These are phyloP conservation scores for Pangasius krempfi DNA, from an alignment of 2,797 vertebrate genomes.

Conservation along the genomic window DNA sequence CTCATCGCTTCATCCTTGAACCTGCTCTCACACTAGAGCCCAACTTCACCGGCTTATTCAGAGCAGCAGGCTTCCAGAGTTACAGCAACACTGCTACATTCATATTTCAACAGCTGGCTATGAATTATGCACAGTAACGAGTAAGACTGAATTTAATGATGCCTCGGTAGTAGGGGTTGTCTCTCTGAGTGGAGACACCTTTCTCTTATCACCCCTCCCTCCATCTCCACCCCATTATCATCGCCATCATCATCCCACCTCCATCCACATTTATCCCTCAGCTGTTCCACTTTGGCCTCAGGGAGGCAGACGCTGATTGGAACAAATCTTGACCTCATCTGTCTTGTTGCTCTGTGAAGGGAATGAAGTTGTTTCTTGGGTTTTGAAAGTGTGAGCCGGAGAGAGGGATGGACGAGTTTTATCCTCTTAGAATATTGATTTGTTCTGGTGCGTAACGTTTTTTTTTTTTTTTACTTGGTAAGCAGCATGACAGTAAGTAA, in stretches of 20 bases:
- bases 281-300: conserved; percentile 63
- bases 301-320: conserved; percentile 73
- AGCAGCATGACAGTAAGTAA: conserved; percentile 58
- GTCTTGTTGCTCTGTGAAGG: conserved; percentile 66
- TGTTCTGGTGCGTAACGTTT: conserved; percentile 70
- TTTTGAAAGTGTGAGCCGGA: conserved; percentile 54
- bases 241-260: not conserved
- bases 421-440: conserved; percentile 77
- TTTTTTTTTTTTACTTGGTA: conserved; percentile 75
- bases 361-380: conserved; percentile 66
- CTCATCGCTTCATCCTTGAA: conserved; percentile 61
- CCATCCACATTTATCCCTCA: conserved; percentile 40
- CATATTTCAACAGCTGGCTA: conserved; percentile 86
- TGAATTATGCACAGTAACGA: conserved; percentile 90
- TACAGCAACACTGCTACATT: conserved; percentile 80
- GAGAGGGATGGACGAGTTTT: conserved; percentile 62
- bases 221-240: conserved; percentile 7
- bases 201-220: conserved; percentile 3
- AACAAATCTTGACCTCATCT: conserved; percentile 76
- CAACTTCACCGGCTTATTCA: conserved; percentile 63
- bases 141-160: conserved; percentile 89
- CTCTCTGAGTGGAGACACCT: conserved; percentile 69
- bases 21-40: conserved; percentile 60
- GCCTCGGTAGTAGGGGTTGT: conserved; percentile 73
- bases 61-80: conserved; percentile 65